Conservation (phyloP, 2,888 invertebrate genomes). For the Drosophila buzzatii region DNA sequence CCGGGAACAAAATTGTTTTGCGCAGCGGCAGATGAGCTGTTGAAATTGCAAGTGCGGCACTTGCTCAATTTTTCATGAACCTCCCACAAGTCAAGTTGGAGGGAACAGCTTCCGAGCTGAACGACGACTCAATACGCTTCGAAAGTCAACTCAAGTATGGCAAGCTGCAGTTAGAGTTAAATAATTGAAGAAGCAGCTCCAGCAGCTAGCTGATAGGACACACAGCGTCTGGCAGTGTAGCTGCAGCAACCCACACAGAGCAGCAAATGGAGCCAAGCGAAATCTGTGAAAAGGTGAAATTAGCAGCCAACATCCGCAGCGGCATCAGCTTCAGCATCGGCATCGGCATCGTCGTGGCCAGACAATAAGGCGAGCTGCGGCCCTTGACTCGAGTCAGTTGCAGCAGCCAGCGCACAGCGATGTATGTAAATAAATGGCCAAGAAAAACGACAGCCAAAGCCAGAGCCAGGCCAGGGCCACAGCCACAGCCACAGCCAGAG, state of each 20-base stretch:
- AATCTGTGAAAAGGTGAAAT: conserved; percentile 78
- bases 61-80: conserved; percentile 77
- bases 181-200: not conserved
- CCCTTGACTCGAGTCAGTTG: conserved; percentile 66
- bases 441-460: conserved; percentile 45
- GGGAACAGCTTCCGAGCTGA: not conserved
- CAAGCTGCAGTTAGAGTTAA: not conserved
- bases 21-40: conserved; percentile 77
- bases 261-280: conserved; percentile 45
- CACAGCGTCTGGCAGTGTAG: not conserved
- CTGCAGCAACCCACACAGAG: conserved; percentile 45
- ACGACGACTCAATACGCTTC: conserved; percentile 35
- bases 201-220: not conserved
- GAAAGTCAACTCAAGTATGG: not conserved
- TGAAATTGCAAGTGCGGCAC: conserved; percentile 79
- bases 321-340: conserved; percentile 23
- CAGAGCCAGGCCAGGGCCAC: not conserved
- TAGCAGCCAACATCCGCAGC: conserved; percentile 60
- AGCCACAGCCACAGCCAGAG: conserved; percentile 21
- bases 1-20: conserved; percentile 64
- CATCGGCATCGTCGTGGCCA: conserved; percentile 56
- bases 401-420: conserved; percentile 34
- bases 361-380: conserved; percentile 75
- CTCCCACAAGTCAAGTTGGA: conserved; percentile 64
- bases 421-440: conserved; percentile 77